A percentile compares a stretch with the other conserved stretches of the same genome.
Conservation (phyloP, 2,888 invertebrate species). For the Oithona nana region DNA sequence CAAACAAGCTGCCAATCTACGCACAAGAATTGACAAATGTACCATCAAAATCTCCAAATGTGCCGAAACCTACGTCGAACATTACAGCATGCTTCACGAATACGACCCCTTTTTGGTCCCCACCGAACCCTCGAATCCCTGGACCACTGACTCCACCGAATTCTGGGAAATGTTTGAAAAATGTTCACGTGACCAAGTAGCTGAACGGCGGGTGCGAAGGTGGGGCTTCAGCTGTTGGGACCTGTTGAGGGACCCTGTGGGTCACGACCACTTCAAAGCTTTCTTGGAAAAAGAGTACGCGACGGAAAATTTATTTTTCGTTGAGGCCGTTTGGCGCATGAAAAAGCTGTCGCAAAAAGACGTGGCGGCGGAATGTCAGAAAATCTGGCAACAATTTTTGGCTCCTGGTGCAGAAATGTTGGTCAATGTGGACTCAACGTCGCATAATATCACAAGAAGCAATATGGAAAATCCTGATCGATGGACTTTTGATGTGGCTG, state of each 20-base stretch:
- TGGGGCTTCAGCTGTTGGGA: conserved; percentile 96
- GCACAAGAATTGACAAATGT: conserved; percentile 10
- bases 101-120: conserved; percentile 86
- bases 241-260: conserved; percentile 78
- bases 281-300: conserved; percentile 13
- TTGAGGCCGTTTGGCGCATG: conserved; percentile 81
- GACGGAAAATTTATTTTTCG: conserved; percentile 37
- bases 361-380: conserved; percentile 56
- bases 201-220: conserved; percentile 73
- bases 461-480: conserved; percentile 59
- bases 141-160: conserved; percentile 86
- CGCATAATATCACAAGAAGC: conserved; percentile 60
- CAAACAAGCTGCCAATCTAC: neutral
- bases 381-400: conserved; percentile 82
- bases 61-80: conserved; percentile 19
- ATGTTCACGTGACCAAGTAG: conserved; percentile 63
- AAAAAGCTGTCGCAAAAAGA: conserved; percentile 69
- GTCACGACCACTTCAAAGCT: conserved; percentile 57
- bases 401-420: conserved; percentile 85
- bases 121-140: conserved; percentile 87
- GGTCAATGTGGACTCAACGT: conserved; percentile 87
- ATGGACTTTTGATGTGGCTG: conserved; percentile 21
- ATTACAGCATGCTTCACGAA: conserved; percentile 86
- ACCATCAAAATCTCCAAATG: conserved; percentile 10
- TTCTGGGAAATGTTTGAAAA: conserved; percentile 87